A percentile compares a stretch with the other conserved stretches of the same genome.
Conservation (phyloP, 2,797 vertebrate species). For the Melanotaenia boesemani region DNA sequence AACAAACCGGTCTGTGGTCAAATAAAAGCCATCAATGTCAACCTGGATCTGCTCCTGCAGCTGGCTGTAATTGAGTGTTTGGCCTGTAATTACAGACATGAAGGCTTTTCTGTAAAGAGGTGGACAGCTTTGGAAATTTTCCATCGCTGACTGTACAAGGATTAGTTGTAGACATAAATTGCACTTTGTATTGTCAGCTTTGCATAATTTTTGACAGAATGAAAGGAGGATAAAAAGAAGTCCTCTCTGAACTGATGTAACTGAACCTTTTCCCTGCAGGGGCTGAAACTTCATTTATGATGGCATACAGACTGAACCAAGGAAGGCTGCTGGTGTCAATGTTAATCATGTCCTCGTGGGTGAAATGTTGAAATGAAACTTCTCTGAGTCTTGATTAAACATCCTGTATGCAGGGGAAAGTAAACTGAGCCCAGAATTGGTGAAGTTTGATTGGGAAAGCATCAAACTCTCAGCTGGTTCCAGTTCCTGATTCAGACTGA, state of each 20-base stretch:
- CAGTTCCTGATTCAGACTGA: no score
- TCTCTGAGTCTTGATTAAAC: background rate
- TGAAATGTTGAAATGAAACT: background rate
- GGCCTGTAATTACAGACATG: conserved; percentile 81
- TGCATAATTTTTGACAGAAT: conserved; percentile 1
- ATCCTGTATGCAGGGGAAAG: background rate
- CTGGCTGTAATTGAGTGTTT: conserved; percentile 82
- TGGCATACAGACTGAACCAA: conserved; percentile 11
- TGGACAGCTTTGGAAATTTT: conserved; percentile 61
- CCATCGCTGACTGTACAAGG: conserved; percentile 17
- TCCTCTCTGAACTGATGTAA: background rate
- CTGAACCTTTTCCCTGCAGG: background rate
- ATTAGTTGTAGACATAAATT: conserved; percentile 16
- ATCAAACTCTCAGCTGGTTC: no score
- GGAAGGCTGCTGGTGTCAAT: background rate
- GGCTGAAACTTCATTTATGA: conserved; percentile 11
- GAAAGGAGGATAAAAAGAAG: background rate
- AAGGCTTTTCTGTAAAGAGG: conserved; percentile 57
- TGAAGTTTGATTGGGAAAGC: background rate
- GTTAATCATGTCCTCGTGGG: background rate
- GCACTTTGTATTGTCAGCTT: conserved; percentile 19
- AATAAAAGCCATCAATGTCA: conserved; percentile 83
- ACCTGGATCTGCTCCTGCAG: conserved; percentile 82
- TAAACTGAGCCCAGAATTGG: background rate
- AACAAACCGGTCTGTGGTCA: conserved; percentile 80